Base-by-base conservation (phyloP, 2,888 invertebrate species). In the Cerastis leucographa region DNA sequence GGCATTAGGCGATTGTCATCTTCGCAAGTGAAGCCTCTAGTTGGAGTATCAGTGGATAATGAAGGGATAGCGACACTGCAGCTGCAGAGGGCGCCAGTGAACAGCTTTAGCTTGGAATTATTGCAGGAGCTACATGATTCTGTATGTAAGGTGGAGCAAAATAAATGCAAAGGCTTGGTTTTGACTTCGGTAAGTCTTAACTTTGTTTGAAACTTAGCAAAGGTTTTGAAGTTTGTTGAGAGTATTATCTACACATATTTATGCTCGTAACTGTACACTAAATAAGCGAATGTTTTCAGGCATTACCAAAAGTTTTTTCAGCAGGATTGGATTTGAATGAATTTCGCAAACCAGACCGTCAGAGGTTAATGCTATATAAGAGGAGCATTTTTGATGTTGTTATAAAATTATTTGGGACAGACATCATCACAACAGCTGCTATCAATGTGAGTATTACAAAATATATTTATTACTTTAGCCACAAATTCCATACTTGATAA, bases 271-370 rank as follows among this genome's bases (percentile, higher is more conserved):
- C 17, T 54, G 22, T n/a, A 51, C 51, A 51, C 25, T 25, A 59
- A 35, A 35, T 61, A 65, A 22, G 42, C 35, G 3, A 62, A 54
- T 0, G 25, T 71, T 88, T 89, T 64, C 90, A 97, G 97, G 95
- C 96, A 29, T 93, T 97, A 0, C 96, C 97, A 62, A 97, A 96
- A 46, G 95, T 98, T 64, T 98, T 98, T 91, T 97, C 97, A 29
- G 98, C 97, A n/a, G 98, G 98, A 6, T 90, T 98, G 79, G 98
- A 98, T 89, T 97, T 98, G 61, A 93, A 97, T 88, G 98, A 98
- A 95, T 97, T 98, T 97, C 98, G 98, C 90, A 97, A 98, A 90
- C 97, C 98, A 0, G 97, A 98, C 62, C 91, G 93, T 67, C 97
- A 97, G 19, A 95, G 98, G 78, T 87, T 97, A 2, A 95, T 93